Conservation (phyloP, 2,113 vertebrate species). For the Hippopotamus amphibius region DNA sequence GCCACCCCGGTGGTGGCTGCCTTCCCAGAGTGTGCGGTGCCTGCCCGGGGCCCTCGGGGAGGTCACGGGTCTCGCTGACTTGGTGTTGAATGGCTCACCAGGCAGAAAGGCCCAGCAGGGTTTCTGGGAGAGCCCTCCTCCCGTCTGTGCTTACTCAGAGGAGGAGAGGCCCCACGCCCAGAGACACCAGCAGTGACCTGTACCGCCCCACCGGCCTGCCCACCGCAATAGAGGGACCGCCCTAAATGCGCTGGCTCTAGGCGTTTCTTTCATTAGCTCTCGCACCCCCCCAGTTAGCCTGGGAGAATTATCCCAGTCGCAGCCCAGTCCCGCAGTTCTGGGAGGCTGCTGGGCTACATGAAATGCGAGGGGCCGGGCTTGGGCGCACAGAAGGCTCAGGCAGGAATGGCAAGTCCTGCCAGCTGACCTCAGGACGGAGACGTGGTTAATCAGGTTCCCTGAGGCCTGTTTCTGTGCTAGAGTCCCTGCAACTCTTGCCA, state of each 20-base stretch:
- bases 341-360: constrained; percentile 29
- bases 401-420: background rate
- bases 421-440: background rate
- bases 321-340: background rate
- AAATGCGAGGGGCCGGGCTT: background rate
- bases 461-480: background rate
- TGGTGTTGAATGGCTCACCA: background rate
- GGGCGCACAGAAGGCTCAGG: background rate
- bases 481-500: background rate
- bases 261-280: background rate
- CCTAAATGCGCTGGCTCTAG: background rate
- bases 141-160: background rate
- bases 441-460: constrained; percentile 40
- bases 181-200: background rate
- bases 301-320: background rate
- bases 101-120: background rate
- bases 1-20: background rate
- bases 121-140: constrained; percentile 35
- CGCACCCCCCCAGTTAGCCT: background rate
- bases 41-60: background rate
- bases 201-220: background rate
- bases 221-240: background rate
- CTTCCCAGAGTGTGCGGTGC: constrained; percentile 11
- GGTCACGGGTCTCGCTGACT: background rate
- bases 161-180: constrained; percentile 32